These are phyloP conservation scores for Chrysolina oricalcia DNA, from an alignment of 2,888 invertebrate genomes.

Conservation along the genomic window DNA sequence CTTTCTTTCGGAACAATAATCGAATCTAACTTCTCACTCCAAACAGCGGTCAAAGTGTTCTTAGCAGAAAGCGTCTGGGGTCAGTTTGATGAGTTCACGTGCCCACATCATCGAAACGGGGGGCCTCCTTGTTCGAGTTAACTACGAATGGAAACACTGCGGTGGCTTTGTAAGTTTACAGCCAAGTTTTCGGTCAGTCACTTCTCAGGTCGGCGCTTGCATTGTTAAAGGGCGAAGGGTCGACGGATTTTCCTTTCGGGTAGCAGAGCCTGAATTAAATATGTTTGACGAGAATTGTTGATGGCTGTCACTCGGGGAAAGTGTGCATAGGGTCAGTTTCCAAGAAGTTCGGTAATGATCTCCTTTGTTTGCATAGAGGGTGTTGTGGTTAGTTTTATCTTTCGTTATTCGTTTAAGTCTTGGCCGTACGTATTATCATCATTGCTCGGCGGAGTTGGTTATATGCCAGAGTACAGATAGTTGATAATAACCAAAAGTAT, in stretches of 20 bases:
- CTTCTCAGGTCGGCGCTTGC: constrained; percentile 6
- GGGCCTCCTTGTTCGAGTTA: not conserved
- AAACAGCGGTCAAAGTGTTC: not conserved
- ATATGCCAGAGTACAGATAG: too few species aligned
- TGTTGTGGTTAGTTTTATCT: not conserved
- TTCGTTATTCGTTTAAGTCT: too few species aligned
- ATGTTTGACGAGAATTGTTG: not conserved
- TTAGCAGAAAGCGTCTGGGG: not conserved
- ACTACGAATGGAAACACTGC: not conserved
- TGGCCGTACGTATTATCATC: too few species aligned
- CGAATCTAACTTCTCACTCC: not conserved
- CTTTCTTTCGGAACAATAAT: not conserved
- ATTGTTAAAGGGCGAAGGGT: constrained; percentile 10
- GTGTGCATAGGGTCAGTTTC: not conserved
- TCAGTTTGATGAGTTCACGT: not conserved
- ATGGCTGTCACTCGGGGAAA: not conserved
- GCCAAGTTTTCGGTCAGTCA: not conserved
- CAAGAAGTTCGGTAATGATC: not conserved
- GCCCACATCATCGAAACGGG: not conserved
- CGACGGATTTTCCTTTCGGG: not conserved
- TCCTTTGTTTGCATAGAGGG: not conserved
- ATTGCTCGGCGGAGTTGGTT: too few species aligned
- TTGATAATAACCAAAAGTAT: too few species aligned
- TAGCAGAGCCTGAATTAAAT: not conserved
- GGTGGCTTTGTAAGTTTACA: not conserved